Evolutionary conservation across 1,140 invertebrate genomes (phyloP).

Genomic region (Micrasema longulum): DNA sequence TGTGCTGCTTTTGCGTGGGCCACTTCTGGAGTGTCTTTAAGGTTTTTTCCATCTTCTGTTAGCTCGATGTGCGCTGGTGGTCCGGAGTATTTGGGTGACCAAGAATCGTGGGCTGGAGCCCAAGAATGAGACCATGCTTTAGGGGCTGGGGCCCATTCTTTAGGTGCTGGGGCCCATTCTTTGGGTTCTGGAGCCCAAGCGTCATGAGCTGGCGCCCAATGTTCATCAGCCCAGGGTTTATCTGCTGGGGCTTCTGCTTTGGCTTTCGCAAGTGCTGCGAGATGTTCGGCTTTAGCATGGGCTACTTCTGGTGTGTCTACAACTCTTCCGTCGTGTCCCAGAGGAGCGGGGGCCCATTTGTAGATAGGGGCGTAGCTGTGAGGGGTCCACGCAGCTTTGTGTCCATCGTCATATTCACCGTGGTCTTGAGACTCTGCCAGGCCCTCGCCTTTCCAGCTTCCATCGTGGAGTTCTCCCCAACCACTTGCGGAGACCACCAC

Average conservation of each 20-base stretch:
- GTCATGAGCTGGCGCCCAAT: slow-evolving; percentile 17
- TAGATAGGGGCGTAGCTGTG: slow-evolving; percentile 38
- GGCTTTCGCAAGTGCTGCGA: slow-evolving; percentile 36
- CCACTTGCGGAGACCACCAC: slow-evolving; percentile 34
- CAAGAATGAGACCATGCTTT: slow-evolving; percentile 54
- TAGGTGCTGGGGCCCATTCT: slow-evolving; percentile 18
- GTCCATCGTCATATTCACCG: slow-evolving; percentile 16
- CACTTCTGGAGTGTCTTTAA: slow-evolving; percentile 51
- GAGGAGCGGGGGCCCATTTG: slow-evolving; percentile 41
- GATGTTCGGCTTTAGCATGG: slow-evolving; percentile 49
- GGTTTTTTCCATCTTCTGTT: slow-evolving; percentile 64
- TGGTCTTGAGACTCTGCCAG: slow-evolving; percentile 46
- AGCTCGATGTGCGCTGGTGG: slow-evolving; percentile 66
- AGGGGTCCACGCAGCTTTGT: slow-evolving; percentile 31
- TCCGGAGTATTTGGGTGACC: slow-evolving; percentile 57
- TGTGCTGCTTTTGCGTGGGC: slow-evolving; percentile 47
- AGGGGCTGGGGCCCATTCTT: neutral
- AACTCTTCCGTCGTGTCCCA: slow-evolving; percentile 45
- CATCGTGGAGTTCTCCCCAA: slow-evolving; percentile 42
- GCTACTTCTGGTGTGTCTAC: slow-evolving; percentile 51
- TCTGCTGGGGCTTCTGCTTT: slow-evolving; percentile 55
- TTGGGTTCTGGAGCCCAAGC: slow-evolving; percentile 11
- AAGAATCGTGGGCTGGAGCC: slow-evolving; percentile 54
- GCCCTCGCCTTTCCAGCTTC: slow-evolving; percentile 49
- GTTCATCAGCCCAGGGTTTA: slow-evolving; percentile 56